Conservation (phyloP, 2,113 vertebrate genomes). For the Malaclemys terrapin region DNA sequence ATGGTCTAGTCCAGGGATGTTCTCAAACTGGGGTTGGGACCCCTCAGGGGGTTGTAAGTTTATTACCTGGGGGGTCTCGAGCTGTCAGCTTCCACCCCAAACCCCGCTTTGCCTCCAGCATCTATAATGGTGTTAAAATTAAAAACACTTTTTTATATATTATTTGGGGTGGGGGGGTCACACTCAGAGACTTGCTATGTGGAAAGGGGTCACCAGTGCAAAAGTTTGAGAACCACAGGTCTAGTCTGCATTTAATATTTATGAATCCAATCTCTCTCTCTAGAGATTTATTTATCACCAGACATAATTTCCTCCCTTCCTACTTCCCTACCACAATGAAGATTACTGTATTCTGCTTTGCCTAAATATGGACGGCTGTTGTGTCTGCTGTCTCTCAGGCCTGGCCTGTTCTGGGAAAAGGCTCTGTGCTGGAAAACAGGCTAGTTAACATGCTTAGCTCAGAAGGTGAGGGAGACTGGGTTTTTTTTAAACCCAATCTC, state of each 20-base stretch:
- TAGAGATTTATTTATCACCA: neutral
- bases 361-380: neutral
- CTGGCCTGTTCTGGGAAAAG: neutral
- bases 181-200: too few species aligned
- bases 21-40: too few species aligned
- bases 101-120: too few species aligned
- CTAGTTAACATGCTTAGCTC: neutral
- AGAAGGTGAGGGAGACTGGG: neutral
- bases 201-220: too few species aligned
- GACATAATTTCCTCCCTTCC: fast-evolving
- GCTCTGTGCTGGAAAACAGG: fast-evolving
- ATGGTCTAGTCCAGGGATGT: too few species aligned
- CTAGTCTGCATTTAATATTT: neutral
- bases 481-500: neutral
- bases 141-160: too few species aligned
- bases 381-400: neutral
- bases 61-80: too few species aligned
- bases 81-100: too few species aligned
- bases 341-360: neutral
- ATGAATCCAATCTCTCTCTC: neutral
- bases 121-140: too few species aligned
- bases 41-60: too few species aligned
- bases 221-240: too few species aligned
- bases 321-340: neutral
- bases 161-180: too few species aligned